These are phyloP conservation scores for Petrolisthes cinctipes DNA, from an alignment of 2,888 invertebrate species.

Conservation along the genomic window DNA sequence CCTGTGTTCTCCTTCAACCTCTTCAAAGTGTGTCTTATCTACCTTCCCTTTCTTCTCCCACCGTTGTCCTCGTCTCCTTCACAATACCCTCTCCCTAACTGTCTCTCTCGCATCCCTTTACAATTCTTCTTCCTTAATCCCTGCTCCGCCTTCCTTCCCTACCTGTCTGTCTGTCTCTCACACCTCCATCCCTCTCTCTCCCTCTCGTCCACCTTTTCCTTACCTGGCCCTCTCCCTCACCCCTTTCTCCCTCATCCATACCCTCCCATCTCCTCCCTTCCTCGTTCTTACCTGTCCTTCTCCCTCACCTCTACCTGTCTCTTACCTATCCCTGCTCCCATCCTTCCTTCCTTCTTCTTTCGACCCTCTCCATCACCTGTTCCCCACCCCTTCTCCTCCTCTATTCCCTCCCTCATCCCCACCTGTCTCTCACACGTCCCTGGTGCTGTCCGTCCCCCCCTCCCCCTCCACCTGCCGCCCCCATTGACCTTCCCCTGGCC, in stretches of 20 bases:
- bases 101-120: no score
- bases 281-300: background rate
- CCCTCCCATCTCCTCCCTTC: background rate
- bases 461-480: background rate
- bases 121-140: no score
- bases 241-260: background rate
- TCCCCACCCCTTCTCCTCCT: background rate
- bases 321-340: background rate
- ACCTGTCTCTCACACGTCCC: background rate
- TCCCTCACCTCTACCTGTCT: background rate
- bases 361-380: constrained; percentile 1
- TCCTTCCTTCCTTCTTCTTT: background rate
- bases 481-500: background rate
- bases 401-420: background rate
- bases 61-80: no score
- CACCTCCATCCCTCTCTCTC: background rate
- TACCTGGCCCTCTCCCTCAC: background rate
- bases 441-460: background rate
- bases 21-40: no score
- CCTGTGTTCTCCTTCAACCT: no score
- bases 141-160: no score
- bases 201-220: background rate
- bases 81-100: no score
- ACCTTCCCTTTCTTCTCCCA: no score
- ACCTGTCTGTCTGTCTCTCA: no score